Conservation (phyloP, 2,888 invertebrate species). For the Yponomeuta malinellus region DNA sequence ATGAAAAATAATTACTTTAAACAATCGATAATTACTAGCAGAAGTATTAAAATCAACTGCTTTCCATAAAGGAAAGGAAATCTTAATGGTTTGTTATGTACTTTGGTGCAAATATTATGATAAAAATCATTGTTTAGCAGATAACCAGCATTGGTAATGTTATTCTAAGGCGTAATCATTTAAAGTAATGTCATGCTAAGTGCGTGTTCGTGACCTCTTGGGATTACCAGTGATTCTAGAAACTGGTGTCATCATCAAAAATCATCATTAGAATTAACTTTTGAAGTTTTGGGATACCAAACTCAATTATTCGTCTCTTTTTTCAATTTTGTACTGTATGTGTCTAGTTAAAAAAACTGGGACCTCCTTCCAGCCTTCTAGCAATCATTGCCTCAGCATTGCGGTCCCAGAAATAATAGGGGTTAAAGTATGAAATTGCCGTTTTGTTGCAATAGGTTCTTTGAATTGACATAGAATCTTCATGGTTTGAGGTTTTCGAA, state of each 20-base stretch:
- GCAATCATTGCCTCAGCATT: constrained; percentile 38
- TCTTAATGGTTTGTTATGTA: constrained; percentile 51
- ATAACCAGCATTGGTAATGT: constrained; percentile 27
- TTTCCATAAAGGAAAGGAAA: constrained; percentile 66
- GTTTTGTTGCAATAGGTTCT: too few species aligned
- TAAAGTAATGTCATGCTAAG: constrained; percentile 56
- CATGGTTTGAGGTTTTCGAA: too few species aligned
- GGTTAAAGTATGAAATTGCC: too few species aligned
- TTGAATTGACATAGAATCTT: too few species aligned
- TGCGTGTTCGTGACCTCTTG: constrained; percentile 49
- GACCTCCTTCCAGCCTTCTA: constrained; percentile 44
- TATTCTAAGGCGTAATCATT: constrained; percentile 43
- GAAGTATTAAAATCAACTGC: constrained; percentile 31
- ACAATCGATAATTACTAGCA: constrained; percentile 53
- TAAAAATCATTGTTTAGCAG: constrained; percentile 22
- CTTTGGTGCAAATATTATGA: constrained; percentile 32
- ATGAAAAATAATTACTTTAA: constrained; percentile 51
- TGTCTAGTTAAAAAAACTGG: constrained; percentile 53
- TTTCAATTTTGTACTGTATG: constrained; percentile 37
- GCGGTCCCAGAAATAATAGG: constrained; percentile 58
- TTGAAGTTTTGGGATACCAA: constrained; percentile 46
- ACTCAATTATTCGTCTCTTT: constrained; percentile 43
- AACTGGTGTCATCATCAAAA: constrained; percentile 46
- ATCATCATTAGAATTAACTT: constrained; percentile 39
- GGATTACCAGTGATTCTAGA: constrained; percentile 53